Conservation (phyloP, 2,797 vertebrate species). For the Gastrophryne carolinensis region DNA sequence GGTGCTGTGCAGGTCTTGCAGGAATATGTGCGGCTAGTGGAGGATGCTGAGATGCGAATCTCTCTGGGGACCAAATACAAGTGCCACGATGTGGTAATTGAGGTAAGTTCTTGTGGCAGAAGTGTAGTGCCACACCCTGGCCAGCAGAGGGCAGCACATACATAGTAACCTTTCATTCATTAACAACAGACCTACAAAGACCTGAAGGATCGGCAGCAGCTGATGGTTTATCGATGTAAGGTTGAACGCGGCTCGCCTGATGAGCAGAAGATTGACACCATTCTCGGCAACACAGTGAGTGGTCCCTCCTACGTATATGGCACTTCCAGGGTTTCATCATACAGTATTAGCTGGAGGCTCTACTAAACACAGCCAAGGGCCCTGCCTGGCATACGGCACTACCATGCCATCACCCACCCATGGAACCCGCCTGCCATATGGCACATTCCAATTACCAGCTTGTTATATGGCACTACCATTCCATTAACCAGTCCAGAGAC, state of each 20-base stretch:
- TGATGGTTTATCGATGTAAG: conserved; percentile 82
- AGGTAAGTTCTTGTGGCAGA: conserved; percentile 76
- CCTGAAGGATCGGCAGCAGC: conserved; percentile 86
- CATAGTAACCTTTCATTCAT: conserved; percentile 47
- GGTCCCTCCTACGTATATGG: background rate
- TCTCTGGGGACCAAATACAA: conserved; percentile 87
- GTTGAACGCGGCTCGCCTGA: conserved; percentile 81
- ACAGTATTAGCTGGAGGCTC: too few species aligned
- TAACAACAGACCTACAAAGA: conserved; percentile 81
- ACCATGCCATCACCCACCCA: too few species aligned
- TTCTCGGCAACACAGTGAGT: conserved; percentile 80
- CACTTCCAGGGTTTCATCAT: background rate
- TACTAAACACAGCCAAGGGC: too few species aligned
- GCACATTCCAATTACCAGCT: too few species aligned
- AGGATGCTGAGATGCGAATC: conserved; percentile 80
- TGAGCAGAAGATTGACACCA: conserved; percentile 80
- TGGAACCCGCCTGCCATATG: too few species aligned
- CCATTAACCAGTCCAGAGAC: too few species aligned
- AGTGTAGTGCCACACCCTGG: too few species aligned
- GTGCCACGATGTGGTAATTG: conserved; percentile 93
- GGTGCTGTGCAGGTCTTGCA: conserved; percentile 87
- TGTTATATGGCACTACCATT: too few species aligned
- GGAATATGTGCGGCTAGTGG: conserved; percentile 85
- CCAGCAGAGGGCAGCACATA: too few species aligned
- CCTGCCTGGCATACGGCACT: too few species aligned